A percentile compares a stretch with the other conserved stretches of the same genome.
These are phyloP conservation scores for Cacatua alba DNA, from an alignment of 2,113 vertebrate species.

Conservation along the genomic window DNA sequence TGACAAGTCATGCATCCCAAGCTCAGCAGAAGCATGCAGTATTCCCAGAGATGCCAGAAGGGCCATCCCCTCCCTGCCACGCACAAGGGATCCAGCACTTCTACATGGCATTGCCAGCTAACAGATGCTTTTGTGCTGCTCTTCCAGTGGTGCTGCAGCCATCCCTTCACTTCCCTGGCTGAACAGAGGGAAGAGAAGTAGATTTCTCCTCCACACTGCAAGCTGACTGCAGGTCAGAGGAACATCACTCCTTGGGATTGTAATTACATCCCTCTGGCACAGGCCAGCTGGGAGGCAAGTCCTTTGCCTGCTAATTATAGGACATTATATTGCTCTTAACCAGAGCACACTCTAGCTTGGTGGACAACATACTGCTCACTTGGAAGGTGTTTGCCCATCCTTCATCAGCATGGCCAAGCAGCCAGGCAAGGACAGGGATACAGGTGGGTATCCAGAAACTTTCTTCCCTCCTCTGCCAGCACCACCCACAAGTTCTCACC, in stretches of 20 bases:
- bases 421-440: not conserved
- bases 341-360: not conserved
- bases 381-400: not conserved
- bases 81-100: not conserved
- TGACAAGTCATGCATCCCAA: not conserved
- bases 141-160: not conserved
- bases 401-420: not conserved
- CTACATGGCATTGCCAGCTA: accelerated
- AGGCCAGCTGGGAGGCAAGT: conserved; percentile 29
- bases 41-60: not conserved
- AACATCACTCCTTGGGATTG: conserved; percentile 21
- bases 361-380: not conserved
- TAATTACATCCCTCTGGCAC: conserved; percentile 34
- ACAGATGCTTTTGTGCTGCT: not conserved
- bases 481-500: accelerated
- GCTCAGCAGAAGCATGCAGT: not conserved
- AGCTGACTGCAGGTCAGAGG: conserved; percentile 26
- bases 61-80: not conserved
- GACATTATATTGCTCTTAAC: not conserved
- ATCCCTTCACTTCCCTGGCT: not conserved
- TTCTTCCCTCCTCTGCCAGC: not conserved
- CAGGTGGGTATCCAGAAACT: not conserved
- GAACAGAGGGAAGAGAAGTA: not conserved
- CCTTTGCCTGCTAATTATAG: conserved; percentile 46
- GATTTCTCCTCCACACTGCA: not conserved